phyloP scores from a whole-genome alignment of 2,888 invertebrate genomes.

The Clusia tigrina region DNA sequence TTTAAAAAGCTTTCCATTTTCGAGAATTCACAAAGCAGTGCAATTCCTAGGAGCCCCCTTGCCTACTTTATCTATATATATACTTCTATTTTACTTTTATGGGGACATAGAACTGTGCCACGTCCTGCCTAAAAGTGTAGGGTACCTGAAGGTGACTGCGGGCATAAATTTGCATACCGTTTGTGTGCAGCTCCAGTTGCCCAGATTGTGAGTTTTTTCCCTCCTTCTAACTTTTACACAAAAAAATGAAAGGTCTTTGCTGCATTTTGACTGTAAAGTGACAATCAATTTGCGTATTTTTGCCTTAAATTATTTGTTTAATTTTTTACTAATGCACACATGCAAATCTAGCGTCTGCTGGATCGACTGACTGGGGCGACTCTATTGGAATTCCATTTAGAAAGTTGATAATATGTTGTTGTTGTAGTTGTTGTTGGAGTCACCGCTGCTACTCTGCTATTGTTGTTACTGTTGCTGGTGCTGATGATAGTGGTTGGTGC shows the following conservation, averaged over 20 bases:
- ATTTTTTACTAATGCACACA: slow-evolving; percentile 46
- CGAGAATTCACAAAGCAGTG: no score
- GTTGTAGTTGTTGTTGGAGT: no score
- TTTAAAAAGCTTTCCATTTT: no score
- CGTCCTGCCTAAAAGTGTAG: no score
- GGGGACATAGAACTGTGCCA: no score
- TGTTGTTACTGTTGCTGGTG: background rate
- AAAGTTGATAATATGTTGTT: slow-evolving; percentile 43
- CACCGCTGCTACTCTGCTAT: background rate
- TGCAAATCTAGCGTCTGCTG: slow-evolving; percentile 1
- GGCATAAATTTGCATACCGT: slow-evolving; percentile 10
- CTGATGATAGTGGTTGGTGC: background rate
- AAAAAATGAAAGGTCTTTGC: slow-evolving; percentile 40
- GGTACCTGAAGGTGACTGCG: no score
- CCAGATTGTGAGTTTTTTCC: background rate
- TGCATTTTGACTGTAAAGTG: slow-evolving; percentile 44
- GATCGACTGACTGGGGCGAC: background rate
- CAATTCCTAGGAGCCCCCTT: no score
- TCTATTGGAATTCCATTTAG: slow-evolving; percentile 51
- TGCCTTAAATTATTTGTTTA: slow-evolving; percentile 57
- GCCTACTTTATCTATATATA: no score
- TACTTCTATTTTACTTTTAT: no score
- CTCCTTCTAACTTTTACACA: background rate
- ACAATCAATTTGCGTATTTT: slow-evolving; percentile 59
- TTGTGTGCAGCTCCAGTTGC: background rate